Conservation (phyloP, 2,888 invertebrate genomes). For the Oligia fasciuncula region DNA sequence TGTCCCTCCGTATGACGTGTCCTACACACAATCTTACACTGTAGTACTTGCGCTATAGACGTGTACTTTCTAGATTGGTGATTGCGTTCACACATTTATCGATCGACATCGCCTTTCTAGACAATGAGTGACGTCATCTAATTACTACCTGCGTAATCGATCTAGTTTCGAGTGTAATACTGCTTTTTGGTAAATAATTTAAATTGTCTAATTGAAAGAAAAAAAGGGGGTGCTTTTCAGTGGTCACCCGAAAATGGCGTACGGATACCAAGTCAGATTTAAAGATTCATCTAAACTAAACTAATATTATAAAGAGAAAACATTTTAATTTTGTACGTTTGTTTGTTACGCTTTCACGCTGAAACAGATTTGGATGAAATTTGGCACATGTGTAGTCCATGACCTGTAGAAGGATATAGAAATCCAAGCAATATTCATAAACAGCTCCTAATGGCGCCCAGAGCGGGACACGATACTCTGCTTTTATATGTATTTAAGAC, state of each 20-base stretch:
- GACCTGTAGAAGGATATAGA: neutral
- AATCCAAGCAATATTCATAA: neutral
- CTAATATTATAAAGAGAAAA: neutral
- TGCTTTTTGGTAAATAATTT: neutral
- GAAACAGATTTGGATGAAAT: neutral
- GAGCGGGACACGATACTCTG: slow-evolving; percentile 1
- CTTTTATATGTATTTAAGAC: neutral
- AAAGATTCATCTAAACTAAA: too few relatives aligned
- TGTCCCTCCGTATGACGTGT: slow-evolving; percentile 9
- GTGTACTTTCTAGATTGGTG: slow-evolving; percentile 18
- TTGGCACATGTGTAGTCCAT: neutral
- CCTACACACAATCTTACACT: neutral
- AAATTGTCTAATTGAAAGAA: too few relatives aligned
- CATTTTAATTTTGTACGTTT: too few relatives aligned
- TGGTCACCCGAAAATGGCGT: too few relatives aligned
- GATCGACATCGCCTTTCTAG: slow-evolving; percentile 38
- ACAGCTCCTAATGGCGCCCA: slow-evolving; percentile 21
- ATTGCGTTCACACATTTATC: slow-evolving; percentile 36
- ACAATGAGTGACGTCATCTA: slow-evolving; percentile 45
- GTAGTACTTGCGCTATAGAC: slow-evolving; percentile 10
- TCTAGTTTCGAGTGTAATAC: neutral
- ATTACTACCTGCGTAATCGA: slow-evolving; percentile 26
- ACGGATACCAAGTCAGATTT: too few relatives aligned
- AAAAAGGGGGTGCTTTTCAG: too few relatives aligned
- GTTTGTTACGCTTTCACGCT: neutral